Conservation (phyloP, 2,113 vertebrate genomes). For the Ornithorhynchus anatinus region DNA sequence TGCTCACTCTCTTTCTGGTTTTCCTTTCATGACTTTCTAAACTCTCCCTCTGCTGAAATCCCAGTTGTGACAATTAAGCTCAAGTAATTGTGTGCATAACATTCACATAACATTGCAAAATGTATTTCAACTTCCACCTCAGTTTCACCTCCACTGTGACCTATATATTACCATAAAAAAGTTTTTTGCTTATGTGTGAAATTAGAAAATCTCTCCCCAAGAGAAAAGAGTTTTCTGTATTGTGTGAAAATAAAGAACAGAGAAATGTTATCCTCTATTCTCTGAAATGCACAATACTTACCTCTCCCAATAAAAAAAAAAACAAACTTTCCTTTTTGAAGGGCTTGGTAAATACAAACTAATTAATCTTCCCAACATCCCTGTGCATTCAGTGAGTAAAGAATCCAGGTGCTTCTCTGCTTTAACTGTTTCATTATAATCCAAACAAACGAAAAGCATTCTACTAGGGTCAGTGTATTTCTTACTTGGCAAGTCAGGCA, state of each 20-base stretch:
- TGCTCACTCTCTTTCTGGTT: neutral
- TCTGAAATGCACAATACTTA: neutral
- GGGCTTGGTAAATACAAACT: neutral
- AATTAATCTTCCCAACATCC: neutral
- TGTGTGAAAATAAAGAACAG: neutral
- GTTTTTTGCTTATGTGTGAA: conserved; percentile 23
- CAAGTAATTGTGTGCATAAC: neutral
- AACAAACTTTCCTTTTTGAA: neutral
- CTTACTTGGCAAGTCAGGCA: neutral
- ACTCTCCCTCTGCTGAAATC: neutral
- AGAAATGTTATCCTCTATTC: neutral
- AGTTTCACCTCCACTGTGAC: neutral
- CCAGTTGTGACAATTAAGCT: conserved; percentile 33
- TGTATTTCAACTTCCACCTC: conserved; percentile 22
- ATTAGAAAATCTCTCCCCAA: conserved; percentile 1
- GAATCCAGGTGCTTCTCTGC: neutral
- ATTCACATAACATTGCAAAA: neutral
- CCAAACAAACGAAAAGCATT: neutral
- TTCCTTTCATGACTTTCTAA: neutral
- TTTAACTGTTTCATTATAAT: neutral
- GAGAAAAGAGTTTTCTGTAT: neutral
- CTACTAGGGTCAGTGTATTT: neutral
- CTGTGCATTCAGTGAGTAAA: neutral
- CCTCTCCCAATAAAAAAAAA: neutral
- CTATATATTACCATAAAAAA: conserved; percentile 18